A percentile compares a stretch with the other conserved stretches of the same genome.
Conservation (phyloP, 2,888 invertebrate species). For the Nemurella pictetii region DNA sequence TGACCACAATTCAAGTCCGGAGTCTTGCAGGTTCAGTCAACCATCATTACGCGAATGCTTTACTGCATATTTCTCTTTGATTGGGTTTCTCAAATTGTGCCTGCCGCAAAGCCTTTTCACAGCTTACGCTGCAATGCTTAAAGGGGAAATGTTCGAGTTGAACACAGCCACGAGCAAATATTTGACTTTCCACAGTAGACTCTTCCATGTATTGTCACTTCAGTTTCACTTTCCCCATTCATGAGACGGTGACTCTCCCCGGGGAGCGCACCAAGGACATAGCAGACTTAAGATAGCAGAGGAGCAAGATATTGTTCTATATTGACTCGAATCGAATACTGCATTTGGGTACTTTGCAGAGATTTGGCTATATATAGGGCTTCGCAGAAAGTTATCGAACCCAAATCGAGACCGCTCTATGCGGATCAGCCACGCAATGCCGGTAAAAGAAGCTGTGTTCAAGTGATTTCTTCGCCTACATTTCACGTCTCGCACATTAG, state of each 20-base stretch:
- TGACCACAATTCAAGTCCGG: no score
- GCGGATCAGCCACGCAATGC: not conserved
- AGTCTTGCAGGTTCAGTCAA: no score
- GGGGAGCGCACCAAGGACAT: not conserved
- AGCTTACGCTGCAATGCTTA: not conserved
- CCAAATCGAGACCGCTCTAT: not conserved
- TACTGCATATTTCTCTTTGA: not conserved
- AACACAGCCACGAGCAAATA: not conserved
- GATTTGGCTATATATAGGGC: not conserved
- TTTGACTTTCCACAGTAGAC: not conserved
- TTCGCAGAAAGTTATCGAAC: not conserved
- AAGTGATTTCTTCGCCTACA: no score
- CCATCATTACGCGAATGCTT: not conserved
- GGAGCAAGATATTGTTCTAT: not conserved
- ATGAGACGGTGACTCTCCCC: not conserved
- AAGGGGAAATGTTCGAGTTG: not conserved
- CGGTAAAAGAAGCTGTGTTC: not conserved
- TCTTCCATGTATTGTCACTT: not conserved
- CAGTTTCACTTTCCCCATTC: not conserved
- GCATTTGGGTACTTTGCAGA: not conserved
- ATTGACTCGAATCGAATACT: not conserved
- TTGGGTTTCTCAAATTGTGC: not conserved
- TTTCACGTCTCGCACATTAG: not conserved
- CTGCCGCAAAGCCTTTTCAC: not conserved
- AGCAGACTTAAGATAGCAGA: not conserved